A percentile compares a stretch with the other conserved stretches of the same genome.
Evolutionary conservation across 2,888 invertebrate species (phyloP).

Genomic region (Clostera curtula): DNA sequence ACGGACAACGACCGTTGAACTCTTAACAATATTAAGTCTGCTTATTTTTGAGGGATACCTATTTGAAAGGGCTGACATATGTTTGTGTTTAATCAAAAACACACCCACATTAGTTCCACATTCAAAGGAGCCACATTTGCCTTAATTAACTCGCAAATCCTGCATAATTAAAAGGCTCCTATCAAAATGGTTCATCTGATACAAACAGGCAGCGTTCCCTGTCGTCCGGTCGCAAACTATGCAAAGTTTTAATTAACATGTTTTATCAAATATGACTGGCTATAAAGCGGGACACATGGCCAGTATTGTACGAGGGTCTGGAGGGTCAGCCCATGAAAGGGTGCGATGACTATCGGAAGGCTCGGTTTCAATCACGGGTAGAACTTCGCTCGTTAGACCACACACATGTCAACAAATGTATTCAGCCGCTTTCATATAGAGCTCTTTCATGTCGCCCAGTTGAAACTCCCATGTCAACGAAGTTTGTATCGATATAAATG

Average conservation of each 20-base stretch:
- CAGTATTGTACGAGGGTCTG: conserved; percentile 26
- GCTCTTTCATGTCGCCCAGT: conserved; percentile 37
- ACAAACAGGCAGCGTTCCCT: conserved; percentile 28
- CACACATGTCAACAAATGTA: conserved; percentile 41
- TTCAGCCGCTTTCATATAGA: conserved; percentile 47
- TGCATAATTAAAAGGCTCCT: conserved; percentile 29
- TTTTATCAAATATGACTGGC: conserved; percentile 54
- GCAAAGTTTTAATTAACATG: conserved; percentile 58
- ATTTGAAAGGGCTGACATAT: no score
- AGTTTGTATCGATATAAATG: conserved; percentile 18
- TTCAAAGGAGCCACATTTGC: conserved; percentile 12
- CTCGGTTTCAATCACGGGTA: conserved; percentile 56
- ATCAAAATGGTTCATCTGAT: conserved; percentile 19
- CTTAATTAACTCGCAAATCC: conserved; percentile 21
- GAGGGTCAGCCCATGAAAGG: conserved; percentile 52
- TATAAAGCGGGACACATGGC: conserved; percentile 27
- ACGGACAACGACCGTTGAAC: no score
- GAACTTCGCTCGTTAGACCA: conserved; percentile 56
- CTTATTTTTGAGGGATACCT: no score
- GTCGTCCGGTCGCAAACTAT: conserved; percentile 36
- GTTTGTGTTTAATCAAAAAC: conserved; percentile 7
- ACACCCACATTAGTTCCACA: conserved; percentile 6
- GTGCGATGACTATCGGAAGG: conserved; percentile 56
- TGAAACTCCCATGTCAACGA: conserved; percentile 38
- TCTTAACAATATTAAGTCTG: no score